Evolutionary conservation across 2,888 invertebrate species (phyloP), one percentile per base, ranked within the genome.

Genomic region (Nysson spinosus): DNA sequence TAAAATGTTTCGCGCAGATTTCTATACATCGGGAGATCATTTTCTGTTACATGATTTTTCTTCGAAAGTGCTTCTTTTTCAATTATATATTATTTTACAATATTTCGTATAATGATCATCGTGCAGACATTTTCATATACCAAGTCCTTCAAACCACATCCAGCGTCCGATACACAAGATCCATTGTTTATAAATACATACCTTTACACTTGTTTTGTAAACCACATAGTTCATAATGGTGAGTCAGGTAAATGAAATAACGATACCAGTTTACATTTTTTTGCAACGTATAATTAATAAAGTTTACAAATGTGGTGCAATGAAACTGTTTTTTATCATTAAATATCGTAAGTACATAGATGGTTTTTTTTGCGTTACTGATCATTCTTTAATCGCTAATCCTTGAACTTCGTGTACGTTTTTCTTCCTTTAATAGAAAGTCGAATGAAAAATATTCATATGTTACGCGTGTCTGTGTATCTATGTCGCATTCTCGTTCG

Each of bases 251-350:
- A 46, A 66, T 39, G 35, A 32, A 52, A 46, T 34, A 49, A 47
- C 16, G 39, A 19, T 35, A 14, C 44, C 43, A n/a, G 39, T 49
- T 50, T 26, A 32, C 26, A 32, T 67, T 26, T 68, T 70, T 78
- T 77, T 71, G 74, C 76, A 79, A 79, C 79, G 80, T 80, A 79
- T 79, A 78, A 77, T 79, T 72, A 78, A 80, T 79, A 79, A 80
- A 79, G 78, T 80, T 79, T 80, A 80, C 79, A 80, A 79, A 81
- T 79, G 78, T 77, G 74, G 73, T 80, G 78, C 75, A 79, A 77
- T 79, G 61, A 70, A 78, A 77, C 67, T 72, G 56, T 68, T 69
- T 54, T 51, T 72, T 44, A 65, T 66, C 61, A 64, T 75, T 78
- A 77, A 77, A 67, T 77, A 70, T 64, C 62, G 72, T 78, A 77